phyloP scores from a whole-genome alignment of 2,113 vertebrate species.

The Malaclemys terrapin region DNA sequence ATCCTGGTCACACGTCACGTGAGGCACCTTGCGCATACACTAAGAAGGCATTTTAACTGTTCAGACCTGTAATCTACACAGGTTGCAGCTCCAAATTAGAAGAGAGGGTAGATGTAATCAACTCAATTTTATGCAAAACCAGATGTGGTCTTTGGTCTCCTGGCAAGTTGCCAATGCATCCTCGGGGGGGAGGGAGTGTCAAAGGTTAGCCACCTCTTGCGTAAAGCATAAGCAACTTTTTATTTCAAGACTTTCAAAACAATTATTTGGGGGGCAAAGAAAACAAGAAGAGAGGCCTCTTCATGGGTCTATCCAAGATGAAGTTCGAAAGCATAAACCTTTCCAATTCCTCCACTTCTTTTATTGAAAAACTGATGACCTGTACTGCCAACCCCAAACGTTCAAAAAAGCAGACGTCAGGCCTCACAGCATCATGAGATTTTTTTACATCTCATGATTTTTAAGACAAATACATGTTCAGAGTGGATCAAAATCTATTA shows the following conservation, averaged over 20 bases:
- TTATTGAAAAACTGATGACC: neutral
- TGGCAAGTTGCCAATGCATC: neutral
- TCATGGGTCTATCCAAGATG: neutral
- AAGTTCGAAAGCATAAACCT: neutral
- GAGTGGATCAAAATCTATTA: neutral
- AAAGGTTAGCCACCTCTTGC: neutral
- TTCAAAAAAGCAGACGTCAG: neutral
- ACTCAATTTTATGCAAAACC: neutral
- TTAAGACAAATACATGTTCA: neutral
- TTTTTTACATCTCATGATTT: neutral
- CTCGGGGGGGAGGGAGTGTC: rapidly evolving
- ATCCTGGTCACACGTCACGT: too few relatives aligned
- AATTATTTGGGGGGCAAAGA: neutral
- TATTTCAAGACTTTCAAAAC: neutral
- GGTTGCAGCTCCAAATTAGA: neutral
- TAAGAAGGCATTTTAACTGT: neutral
- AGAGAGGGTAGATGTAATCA: neutral
- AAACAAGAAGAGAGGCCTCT: neutral
- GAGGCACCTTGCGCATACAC: too few relatives aligned
- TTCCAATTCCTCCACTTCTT: neutral
- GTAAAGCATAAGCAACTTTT: neutral
- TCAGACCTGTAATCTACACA: neutral
- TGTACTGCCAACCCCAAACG: neutral
- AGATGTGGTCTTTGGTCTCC: neutral
- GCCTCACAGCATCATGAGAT: neutral